Conservation (phyloP, 2,113 vertebrate species). For the Phoxinus phoxinus region DNA sequence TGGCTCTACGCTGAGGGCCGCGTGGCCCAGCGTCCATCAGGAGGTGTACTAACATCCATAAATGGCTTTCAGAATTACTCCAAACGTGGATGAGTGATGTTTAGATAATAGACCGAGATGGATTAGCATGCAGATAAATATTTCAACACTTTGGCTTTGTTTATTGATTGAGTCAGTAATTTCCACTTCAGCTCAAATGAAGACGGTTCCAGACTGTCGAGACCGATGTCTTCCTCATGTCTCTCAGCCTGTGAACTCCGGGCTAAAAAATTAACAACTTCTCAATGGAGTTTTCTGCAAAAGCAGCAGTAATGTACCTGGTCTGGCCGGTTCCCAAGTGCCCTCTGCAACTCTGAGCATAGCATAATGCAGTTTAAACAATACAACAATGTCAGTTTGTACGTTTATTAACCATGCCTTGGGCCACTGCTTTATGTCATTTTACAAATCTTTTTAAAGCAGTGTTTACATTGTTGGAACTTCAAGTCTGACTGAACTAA, state of each 20-base stretch:
- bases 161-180: slow-evolving; percentile 85
- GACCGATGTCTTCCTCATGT: slow-evolving; percentile 79
- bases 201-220: slow-evolving; percentile 83
- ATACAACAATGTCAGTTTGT: not conserved
- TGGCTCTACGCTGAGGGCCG: slow-evolving; percentile 79
- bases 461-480: not conserved
- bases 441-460: not conserved
- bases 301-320: slow-evolving; percentile 44
- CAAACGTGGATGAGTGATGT: slow-evolving; percentile 81
- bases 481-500: not conserved
- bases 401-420: not conserved
- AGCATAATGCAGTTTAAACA: slow-evolving; percentile 2
- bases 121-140: slow-evolving; percentile 82
- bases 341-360: not conserved
- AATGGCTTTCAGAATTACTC: slow-evolving; percentile 81
- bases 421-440: not conserved
- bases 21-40: slow-evolving; percentile 78
- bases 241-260: slow-evolving; percentile 76
- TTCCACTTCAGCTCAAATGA: slow-evolving; percentile 81
- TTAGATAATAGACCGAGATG: slow-evolving; percentile 78
- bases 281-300: slow-evolving; percentile 72
- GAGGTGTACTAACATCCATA: slow-evolving; percentile 82
- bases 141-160: slow-evolving; percentile 84
- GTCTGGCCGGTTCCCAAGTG: slow-evolving; percentile 54
- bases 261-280: slow-evolving; percentile 81